Percentiles rank a stretch among this genome's conserved stretches.
phyloP scores from a whole-genome alignment of 2,797 vertebrate species.

The Coccyzus lansbergi region DNA sequence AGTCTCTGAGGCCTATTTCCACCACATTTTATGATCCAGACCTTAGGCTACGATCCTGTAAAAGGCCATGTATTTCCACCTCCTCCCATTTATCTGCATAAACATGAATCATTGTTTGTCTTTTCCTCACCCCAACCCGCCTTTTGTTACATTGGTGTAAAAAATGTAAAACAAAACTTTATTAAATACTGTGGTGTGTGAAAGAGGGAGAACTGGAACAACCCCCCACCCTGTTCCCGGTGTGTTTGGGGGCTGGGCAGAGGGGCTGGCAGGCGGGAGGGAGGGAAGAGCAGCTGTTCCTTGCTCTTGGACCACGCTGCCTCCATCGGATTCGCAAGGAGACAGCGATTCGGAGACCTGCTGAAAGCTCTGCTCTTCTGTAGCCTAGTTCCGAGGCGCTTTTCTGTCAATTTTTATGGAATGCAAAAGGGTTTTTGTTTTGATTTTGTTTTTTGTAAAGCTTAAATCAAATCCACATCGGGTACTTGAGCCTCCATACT shows the following conservation, averaged over 20 bases:
- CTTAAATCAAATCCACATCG: slow-evolving; percentile 82
- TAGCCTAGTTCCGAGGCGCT: slow-evolving; percentile 66
- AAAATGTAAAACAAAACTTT: slow-evolving; percentile 84
- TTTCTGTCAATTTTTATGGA: slow-evolving; percentile 81
- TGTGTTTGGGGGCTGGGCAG: slow-evolving; percentile 71
- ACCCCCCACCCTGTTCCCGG: slow-evolving; percentile 56
- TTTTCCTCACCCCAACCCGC: slow-evolving; percentile 4
- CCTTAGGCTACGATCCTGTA: slow-evolving; percentile 61
- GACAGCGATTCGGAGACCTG: slow-evolving; percentile 21
- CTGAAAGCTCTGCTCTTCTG: slow-evolving; percentile 64
- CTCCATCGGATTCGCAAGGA: slow-evolving; percentile 45
- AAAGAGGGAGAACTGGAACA: slow-evolving; percentile 78
- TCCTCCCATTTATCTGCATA: slow-evolving; percentile 56
- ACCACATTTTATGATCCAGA: slow-evolving; percentile 59
- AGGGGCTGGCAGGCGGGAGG: slow-evolving; percentile 32
- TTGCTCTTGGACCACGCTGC: slow-evolving; percentile 24
- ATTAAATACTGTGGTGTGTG: slow-evolving; percentile 81
- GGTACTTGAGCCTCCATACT: slow-evolving; percentile 83
- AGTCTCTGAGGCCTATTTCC: slow-evolving; percentile 77
- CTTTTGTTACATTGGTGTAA: slow-evolving; percentile 84
- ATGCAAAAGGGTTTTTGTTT: slow-evolving; percentile 74
- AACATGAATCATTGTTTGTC: slow-evolving; percentile 52
- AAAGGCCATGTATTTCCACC: slow-evolving; percentile 32
- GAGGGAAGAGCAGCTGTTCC: slow-evolving; percentile 42
- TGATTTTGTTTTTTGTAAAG: slow-evolving; percentile 80